phyloP scores from a whole-genome alignment of 2,797 vertebrate genomes.

The Cynodonichthys magdalenae region DNA sequence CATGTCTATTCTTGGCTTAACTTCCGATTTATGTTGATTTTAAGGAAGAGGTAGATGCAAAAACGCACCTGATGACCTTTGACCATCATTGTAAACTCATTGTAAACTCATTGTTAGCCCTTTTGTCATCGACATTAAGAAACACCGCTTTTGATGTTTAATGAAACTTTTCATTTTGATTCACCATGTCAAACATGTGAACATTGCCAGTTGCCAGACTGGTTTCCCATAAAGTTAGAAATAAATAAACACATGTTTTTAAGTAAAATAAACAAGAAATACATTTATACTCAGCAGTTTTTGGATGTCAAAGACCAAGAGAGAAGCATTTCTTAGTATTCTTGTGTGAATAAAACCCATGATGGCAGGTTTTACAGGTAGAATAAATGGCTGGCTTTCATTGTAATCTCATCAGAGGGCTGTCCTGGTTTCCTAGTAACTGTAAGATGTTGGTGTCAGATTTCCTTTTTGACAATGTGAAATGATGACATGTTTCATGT shows the following conservation, averaged over 20 bases:
- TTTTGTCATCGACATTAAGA: background rate
- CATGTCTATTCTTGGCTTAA: background rate
- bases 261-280: background rate
- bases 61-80: slow-evolving; percentile 3
- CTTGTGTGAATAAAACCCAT: slow-evolving; percentile 22
- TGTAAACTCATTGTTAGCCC: background rate
- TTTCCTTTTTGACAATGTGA: slow-evolving; percentile 51
- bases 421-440: slow-evolving; percentile 40
- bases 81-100: slow-evolving; percentile 8
- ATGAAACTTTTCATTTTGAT: background rate
- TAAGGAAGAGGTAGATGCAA: background rate
- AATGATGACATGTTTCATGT: slow-evolving; percentile 37
- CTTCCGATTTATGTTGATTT: slow-evolving; percentile 28
- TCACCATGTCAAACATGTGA: background rate
- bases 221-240: background rate
- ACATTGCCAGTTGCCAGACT: background rate
- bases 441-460: slow-evolving; percentile 43
- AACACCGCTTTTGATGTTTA: background rate
- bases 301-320: background rate
- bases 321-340: background rate
- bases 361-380: slow-evolving; percentile 2
- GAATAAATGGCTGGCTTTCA: slow-evolving; percentile 16
- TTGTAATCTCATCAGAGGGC: slow-evolving; percentile 20
- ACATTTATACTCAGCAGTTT: background rate
- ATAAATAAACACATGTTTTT: background rate